Base-by-base conservation (phyloP, 2,797 vertebrate genomes). In the Fistularia tabacaria region DNA sequence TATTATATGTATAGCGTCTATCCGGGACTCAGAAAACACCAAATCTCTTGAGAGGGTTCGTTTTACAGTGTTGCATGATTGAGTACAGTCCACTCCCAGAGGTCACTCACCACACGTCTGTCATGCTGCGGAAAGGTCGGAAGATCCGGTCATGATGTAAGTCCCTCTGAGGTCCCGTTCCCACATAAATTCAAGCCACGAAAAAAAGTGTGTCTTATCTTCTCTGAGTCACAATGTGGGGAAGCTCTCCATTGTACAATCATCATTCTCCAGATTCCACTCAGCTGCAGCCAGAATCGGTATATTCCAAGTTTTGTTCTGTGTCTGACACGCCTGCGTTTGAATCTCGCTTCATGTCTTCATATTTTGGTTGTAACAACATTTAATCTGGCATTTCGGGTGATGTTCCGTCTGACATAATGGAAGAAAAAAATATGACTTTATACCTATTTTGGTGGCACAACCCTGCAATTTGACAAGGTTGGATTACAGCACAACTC, bases 401-500 rank as follows among this genome's bases (percentile, higher is more conserved):
- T 74, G 54, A 78, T 71, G 76, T 74, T 67, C 62, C 59, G 49
- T 62, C 63, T 56, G 8, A 77, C 57, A 79, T 74, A 77, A 84
- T 83, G 62, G 69, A 50, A 51, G 56, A 68, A 66, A 70, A 83
- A 58, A 9, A 58, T n/a, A 7, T 70, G 42, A 42, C 62, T 65
- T 77, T 75, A 77, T 79, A 72, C 41, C 46, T 71, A 47, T 74
- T 80, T 76, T 74, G 66, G 63, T 64, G 62, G 36, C 46, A 12
- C 57, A 66, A 55, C 63, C 74, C 77, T 81, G 54, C 77, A 83
- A 84, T 85, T 85, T 80, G 57, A 73, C 49, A 36, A 66, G 15
- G 54, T 62, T 40, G 66, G 64, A 77, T 82, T 80, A 74, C 44
- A 54, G 71, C 36, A 7, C 39, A 62, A 69, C 56, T 49, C 48